Evolutionary conservation across 2,888 invertebrate species (phyloP).

Genomic region (Cyrtodaria siliqua): DNA sequence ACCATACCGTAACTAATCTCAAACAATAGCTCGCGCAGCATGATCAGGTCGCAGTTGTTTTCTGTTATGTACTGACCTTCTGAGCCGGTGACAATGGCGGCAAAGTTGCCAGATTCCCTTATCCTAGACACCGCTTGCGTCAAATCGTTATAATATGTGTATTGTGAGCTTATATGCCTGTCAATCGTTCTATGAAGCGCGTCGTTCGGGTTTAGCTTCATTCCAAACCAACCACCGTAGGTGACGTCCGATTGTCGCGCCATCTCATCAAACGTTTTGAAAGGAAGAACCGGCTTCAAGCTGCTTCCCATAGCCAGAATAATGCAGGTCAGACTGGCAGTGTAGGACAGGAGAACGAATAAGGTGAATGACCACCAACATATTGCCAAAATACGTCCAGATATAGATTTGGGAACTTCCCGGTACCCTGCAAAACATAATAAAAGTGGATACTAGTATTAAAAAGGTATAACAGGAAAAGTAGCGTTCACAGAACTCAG

Average conservation of each 20-base stretch:
- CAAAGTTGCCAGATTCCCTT: conserved; percentile 10
- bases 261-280: conserved; percentile 46
- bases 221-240: conserved; percentile 51
- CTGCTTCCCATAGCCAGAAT: conserved; percentile 5
- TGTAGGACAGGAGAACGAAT: conserved; percentile 7
- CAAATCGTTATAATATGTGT: conserved; percentile 28
- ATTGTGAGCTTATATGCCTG: conserved; percentile 27
- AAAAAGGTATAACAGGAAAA: no score
- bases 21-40: conserved; percentile 38
- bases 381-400: conserved; percentile 8
- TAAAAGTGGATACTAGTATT: no score
- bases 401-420: conserved; percentile 1
- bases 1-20: conserved; percentile 28
- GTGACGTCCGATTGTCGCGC: conserved; percentile 29
- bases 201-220: conserved; percentile 37
- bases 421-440: conserved; percentile 7
- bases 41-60: conserved; percentile 30
- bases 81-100: conserved; percentile 37
- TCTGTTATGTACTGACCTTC: conserved; percentile 24
- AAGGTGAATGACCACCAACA: conserved; percentile 28
- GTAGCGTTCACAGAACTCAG: no score
- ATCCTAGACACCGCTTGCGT: conserved; percentile 30
- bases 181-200: conserved; percentile 29
- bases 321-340: conserved; percentile 21
- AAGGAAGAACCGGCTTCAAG: conserved; percentile 26